phyloP scores from a whole-genome alignment of 2,113 vertebrate genomes.

The Notiomystis cincta region DNA sequence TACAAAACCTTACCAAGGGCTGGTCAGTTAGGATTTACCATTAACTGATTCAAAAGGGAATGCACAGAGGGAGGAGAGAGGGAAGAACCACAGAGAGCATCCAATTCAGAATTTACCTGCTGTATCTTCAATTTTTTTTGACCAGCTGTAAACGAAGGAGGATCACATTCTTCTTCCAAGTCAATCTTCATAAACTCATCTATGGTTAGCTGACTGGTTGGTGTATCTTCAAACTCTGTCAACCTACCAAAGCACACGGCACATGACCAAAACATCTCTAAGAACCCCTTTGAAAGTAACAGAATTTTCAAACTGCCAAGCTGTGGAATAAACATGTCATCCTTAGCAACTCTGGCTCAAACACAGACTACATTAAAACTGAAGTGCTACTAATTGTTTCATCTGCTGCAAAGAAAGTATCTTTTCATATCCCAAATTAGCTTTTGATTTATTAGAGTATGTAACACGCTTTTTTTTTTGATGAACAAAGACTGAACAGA shows the following conservation, averaged over 20 bases:
- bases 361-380: neutral
- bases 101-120: slow-evolving; percentile 71
- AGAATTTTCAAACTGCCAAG: neutral
- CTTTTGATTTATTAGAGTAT: neutral
- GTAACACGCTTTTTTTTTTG: neutral
- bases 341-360: neutral
- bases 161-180: slow-evolving; percentile 92
- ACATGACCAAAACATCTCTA: neutral
- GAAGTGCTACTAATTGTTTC: slow-evolving; percentile 9
- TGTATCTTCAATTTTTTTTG: slow-evolving; percentile 81
- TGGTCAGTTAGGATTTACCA: neutral
- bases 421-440: neutral
- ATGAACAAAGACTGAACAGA: neutral
- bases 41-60: neutral
- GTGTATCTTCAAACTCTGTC: slow-evolving; percentile 93
- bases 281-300: neutral
- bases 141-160: slow-evolving; percentile 88
- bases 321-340: neutral
- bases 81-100: neutral
- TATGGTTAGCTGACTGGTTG: slow-evolving; percentile 92
- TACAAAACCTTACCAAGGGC: neutral
- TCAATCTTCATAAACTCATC: slow-evolving; percentile 95
- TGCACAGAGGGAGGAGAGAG: neutral
- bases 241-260: slow-evolving; percentile 73
- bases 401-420: neutral